These are phyloP conservation scores for Egretta garzetta DNA, from an alignment of 2,113 vertebrate genomes.

Conservation along the genomic window DNA sequence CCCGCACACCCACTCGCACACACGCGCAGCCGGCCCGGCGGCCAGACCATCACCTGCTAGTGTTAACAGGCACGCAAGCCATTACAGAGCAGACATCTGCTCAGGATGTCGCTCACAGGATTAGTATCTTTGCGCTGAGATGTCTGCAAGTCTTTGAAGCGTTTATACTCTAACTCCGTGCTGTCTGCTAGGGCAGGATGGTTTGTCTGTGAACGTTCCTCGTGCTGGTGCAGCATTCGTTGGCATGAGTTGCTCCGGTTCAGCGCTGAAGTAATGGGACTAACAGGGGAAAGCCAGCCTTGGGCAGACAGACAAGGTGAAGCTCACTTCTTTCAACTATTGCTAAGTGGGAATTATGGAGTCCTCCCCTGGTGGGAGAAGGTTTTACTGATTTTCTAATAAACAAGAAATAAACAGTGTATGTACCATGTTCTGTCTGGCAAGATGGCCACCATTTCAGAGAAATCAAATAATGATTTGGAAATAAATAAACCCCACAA, in stretches of 20 bases:
- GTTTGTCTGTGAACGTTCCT: background rate
- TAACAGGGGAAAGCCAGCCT: background rate
- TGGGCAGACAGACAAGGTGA: background rate
- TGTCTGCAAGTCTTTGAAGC: constrained; percentile 4
- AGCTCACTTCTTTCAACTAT: background rate
- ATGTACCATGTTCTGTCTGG: background rate
- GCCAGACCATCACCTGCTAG: constrained; percentile 3
- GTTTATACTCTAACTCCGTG: background rate
- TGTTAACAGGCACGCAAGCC: background rate
- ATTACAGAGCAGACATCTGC: constrained; percentile 40
- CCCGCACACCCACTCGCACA: background rate
- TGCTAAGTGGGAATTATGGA: background rate
- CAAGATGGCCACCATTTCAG: background rate
- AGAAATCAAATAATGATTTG: background rate
- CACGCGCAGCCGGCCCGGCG: background rate
- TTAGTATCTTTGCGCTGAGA: background rate
- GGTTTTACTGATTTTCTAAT: background rate
- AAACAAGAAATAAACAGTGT: background rate
- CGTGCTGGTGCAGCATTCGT: rapidly evolving
- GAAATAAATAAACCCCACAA: background rate
- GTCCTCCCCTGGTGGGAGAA: background rate
- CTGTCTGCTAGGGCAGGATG: background rate
- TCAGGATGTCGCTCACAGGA: constrained; percentile 48
- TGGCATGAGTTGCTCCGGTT: background rate
- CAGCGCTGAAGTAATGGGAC: background rate